A percentile compares a stretch with the other conserved stretches of the same genome.
Conservation (phyloP, 2,888 invertebrate genomes). For the Tetramorium bicarinatum region DNA sequence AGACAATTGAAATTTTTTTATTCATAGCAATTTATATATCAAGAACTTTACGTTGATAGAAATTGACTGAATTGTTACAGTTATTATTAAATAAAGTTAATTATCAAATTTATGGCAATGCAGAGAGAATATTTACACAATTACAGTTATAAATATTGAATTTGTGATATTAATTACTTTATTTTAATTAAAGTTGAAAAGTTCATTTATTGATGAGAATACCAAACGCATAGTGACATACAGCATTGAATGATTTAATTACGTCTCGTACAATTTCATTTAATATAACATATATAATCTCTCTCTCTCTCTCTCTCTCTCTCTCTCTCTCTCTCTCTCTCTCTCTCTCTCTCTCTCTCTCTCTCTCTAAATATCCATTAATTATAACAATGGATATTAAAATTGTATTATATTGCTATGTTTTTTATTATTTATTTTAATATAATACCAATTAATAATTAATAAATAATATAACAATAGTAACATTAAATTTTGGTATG, state of each 20-base stretch:
- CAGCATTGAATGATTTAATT: slow-evolving; percentile 38
- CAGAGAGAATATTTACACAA: slow-evolving; percentile 6
- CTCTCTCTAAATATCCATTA: slow-evolving; percentile 6
- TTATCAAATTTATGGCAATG: slow-evolving; percentile 10
- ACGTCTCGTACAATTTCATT: slow-evolving; percentile 17
- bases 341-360: too few species aligned
- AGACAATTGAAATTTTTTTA: background rate
- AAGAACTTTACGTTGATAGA: background rate
- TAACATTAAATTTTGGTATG: background rate
- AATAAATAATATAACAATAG: background rate
- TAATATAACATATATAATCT: slow-evolving; percentile 10
- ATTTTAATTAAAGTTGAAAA: slow-evolving; percentile 43
- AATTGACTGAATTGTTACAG: background rate
- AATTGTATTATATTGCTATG: background rate
- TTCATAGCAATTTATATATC: background rate
- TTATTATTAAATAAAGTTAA: slow-evolving; percentile 33
- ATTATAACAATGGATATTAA: slow-evolving; percentile 25
- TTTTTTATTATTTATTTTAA: slow-evolving; percentile 6
- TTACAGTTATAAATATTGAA: slow-evolving; percentile 35
- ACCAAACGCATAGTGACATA: slow-evolving; percentile 18
- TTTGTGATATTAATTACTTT: slow-evolving; percentile 49
- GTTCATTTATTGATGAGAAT: slow-evolving; percentile 36
- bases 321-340: too few species aligned
- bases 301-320: too few species aligned
- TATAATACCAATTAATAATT: background rate